A percentile compares a stretch with the other conserved stretches of the same genome.
phyloP scores from a whole-genome alignment of 2,888 invertebrate species.

The Synergus umbraculus region DNA sequence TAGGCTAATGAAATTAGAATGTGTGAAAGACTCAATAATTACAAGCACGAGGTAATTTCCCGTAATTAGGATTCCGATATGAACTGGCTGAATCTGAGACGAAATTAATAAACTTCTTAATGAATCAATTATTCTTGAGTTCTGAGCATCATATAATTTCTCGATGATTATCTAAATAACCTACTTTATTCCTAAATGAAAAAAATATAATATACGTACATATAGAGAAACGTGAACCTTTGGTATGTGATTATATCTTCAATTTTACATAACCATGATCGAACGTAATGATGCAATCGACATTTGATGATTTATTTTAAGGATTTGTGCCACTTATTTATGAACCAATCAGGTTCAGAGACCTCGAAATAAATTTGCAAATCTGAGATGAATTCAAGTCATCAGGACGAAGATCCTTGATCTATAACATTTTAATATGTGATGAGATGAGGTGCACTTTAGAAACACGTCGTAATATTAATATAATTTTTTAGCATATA shows the following conservation, averaged over 20 bases:
- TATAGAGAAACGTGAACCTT: neutral
- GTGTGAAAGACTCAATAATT: neutral
- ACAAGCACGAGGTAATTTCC: neutral
- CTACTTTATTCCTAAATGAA: neutral
- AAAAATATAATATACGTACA: neutral
- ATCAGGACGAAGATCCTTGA: neutral
- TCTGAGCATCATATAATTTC: neutral
- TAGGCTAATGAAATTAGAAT: constrained; percentile 22
- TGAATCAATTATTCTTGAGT: neutral
- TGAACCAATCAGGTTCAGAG: neutral
- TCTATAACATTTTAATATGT: neutral
- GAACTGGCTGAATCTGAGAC: neutral
- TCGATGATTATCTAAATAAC: neutral
- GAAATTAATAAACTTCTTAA: neutral
- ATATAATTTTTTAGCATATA: neutral
- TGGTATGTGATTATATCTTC: neutral
- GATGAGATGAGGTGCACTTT: neutral
- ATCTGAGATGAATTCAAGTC: neutral
- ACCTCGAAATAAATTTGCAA: neutral
- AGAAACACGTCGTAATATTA: neutral
- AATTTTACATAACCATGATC: neutral
- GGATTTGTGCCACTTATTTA: neutral
- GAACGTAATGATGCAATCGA: neutral
- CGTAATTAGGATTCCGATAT: neutral
- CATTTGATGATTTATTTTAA: neutral